A percentile compares a stretch with the other conserved stretches of the same genome.
These are phyloP conservation scores for Hyaena hyaena DNA, from an alignment of 2,113 vertebrate genomes.

Conservation along the genomic window DNA sequence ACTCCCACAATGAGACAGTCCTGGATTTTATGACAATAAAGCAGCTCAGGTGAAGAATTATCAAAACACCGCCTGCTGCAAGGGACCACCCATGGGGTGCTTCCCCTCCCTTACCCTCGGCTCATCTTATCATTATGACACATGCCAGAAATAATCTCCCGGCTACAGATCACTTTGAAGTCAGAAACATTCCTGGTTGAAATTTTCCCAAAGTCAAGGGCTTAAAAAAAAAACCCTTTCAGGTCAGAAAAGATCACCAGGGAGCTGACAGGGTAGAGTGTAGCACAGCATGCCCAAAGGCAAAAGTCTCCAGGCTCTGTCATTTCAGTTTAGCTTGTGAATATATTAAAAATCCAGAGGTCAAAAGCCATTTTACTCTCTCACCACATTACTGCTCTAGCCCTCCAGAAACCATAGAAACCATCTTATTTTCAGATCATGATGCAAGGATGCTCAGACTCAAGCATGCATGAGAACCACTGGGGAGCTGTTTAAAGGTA, in stretches of 20 bases:
- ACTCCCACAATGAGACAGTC: neutral
- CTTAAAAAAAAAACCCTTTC: constrained; percentile 56
- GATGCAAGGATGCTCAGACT: neutral
- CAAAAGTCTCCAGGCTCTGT: neutral
- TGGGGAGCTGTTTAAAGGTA: neutral
- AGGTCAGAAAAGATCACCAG: constrained; percentile 69
- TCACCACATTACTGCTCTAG: constrained; percentile 37
- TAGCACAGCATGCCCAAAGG: neutral
- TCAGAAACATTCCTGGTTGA: constrained; percentile 66
- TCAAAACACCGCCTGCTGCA: neutral
- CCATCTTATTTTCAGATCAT: constrained; percentile 42
- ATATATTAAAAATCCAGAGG: constrained; percentile 63
- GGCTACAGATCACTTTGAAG: constrained; percentile 66
- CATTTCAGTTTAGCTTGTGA: constrained; percentile 27
- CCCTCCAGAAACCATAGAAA: neutral
- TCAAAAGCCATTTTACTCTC: constrained; percentile 66
- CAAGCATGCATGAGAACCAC: neutral
- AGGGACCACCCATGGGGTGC: neutral
- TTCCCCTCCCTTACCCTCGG: neutral
- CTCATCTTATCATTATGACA: constrained; percentile 19
- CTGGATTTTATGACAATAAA: constrained; percentile 44
- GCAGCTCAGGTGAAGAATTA: constrained; percentile 27
- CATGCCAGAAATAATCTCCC: constrained; percentile 71
- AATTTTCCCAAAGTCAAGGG: constrained; percentile 62
- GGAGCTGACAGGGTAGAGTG: constrained; percentile 1